Percentiles rank a stretch among this genome's conserved stretches.
These are phyloP conservation scores for Arrhamphus sclerolepis DNA, from an alignment of 2,797 vertebrate species.

Conservation along the genomic window DNA sequence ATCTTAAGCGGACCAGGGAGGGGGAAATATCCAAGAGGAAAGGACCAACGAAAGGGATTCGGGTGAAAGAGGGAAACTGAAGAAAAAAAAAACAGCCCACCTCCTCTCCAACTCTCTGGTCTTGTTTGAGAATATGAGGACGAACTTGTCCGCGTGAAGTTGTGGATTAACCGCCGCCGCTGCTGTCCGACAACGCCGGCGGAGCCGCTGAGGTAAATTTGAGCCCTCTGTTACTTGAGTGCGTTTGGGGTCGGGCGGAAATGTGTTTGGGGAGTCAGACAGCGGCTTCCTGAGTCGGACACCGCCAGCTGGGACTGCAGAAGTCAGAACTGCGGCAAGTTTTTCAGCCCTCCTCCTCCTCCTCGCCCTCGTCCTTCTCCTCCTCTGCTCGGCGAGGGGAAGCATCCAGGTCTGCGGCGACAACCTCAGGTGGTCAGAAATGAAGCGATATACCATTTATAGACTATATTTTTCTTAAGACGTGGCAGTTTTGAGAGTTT, in stretches of 20 bases:
- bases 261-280: conserved; percentile 16
- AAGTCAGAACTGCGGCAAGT: conserved; percentile 83
- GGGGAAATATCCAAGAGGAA: conserved; percentile 63
- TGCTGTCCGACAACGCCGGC: conserved; percentile 21
- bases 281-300: conserved; percentile 58
- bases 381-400: conserved; percentile 51
- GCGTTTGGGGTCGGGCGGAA: neutral
- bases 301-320: conserved; percentile 62
- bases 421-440: conserved; percentile 58
- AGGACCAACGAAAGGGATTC: conserved; percentile 44
- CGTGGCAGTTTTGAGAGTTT: too few relatives aligned
- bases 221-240: neutral
- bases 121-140: conserved; percentile 54
- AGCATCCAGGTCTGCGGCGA: conserved; percentile 66
- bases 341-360: conserved; percentile 60
- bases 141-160: conserved; percentile 69
- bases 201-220: conserved; percentile 60
- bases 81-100: conserved; percentile 3
- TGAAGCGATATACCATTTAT: neutral
- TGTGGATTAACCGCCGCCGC: conserved; percentile 62
- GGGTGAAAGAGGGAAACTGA: conserved; percentile 16
- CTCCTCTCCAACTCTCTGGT: conserved; percentile 30
- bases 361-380: neutral
- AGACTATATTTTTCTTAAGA: too few relatives aligned
- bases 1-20: conserved; percentile 70